A percentile compares a stretch with the other conserved stretches of the same genome.
Evolutionary conservation across 1,140 invertebrate species (phyloP).

Genomic region (Belonocnema kinseyi): DNA sequence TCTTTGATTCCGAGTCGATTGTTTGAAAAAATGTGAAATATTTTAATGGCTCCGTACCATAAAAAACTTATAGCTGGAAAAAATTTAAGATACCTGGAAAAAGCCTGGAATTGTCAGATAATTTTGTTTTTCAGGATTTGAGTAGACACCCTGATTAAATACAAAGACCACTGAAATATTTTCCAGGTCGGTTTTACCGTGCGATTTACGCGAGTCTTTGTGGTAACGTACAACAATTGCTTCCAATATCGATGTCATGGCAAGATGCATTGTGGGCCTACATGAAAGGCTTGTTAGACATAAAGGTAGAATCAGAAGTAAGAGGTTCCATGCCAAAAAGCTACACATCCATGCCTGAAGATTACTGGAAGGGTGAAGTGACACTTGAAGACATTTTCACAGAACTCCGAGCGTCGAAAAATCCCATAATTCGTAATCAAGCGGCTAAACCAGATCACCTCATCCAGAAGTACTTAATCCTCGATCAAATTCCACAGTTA

Average conservation of each 20-base stretch:
- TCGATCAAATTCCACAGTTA: constrained; percentile 82
- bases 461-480: constrained; percentile 87
- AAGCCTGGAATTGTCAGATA: too few relatives aligned
- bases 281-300: constrained; percentile 88
- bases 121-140: too few relatives aligned
- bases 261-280: constrained; percentile 94
- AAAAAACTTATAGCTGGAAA: too few relatives aligned
- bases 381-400: constrained; percentile 84
- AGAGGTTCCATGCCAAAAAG: constrained; percentile 75
- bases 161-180: too few relatives aligned
- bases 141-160: too few relatives aligned
- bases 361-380: constrained; percentile 87
- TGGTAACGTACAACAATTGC: constrained; percentile 86
- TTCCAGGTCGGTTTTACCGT: constrained; percentile 78
- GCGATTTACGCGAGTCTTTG: constrained; percentile 87
- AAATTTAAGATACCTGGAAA: too few relatives aligned
- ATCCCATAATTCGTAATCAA: constrained; percentile 74
- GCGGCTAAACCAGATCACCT: constrained; percentile 79
- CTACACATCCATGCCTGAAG: constrained; percentile 81
- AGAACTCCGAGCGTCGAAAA: constrained; percentile 78
- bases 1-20: too few relatives aligned
- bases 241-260: constrained; percentile 88
- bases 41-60: too few relatives aligned
- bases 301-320: constrained; percentile 87
- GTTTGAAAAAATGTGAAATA: too few relatives aligned